Evolutionary conservation across 1,140 invertebrate genomes (phyloP).

Genomic region (Ceratina japonica): DNA sequence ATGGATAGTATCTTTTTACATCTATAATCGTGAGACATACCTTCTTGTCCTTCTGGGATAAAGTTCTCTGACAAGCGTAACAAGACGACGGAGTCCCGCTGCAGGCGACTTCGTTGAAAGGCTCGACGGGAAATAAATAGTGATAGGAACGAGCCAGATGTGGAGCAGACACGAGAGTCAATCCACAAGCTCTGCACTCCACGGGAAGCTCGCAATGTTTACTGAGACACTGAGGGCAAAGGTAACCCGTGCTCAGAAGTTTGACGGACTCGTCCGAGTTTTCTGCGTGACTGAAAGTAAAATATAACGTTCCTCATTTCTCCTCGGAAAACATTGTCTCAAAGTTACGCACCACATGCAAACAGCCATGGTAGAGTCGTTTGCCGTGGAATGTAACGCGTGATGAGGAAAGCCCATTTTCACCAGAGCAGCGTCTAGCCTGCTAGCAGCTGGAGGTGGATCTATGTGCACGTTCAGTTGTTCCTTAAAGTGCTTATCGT

Average conservation of each 20-base stretch:
- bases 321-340: not conserved
- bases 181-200: slow-evolving; percentile 96
- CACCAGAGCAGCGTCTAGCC: slow-evolving; percentile 90
- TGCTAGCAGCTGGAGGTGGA: slow-evolving; percentile 91
- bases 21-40: slow-evolving; percentile 71
- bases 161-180: slow-evolving; percentile 98
- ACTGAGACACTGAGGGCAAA: slow-evolving; percentile 97
- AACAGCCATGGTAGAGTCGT: slow-evolving; percentile 86
- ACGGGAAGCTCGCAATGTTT: slow-evolving; percentile 99
- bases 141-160: slow-evolving; percentile 98
- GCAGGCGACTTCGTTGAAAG: slow-evolving; percentile 87
- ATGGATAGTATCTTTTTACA: not conserved
- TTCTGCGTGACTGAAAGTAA: slow-evolving; percentile 87
- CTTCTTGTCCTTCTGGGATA: slow-evolving; percentile 86
- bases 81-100: slow-evolving; percentile 81
- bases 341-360: slow-evolving; percentile 90
- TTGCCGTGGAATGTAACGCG: slow-evolving; percentile 74
- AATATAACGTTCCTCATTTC: slow-evolving; percentile 1
- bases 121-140: slow-evolving; percentile 95
- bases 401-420: slow-evolving; percentile 96
- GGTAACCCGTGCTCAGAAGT: slow-evolving; percentile 89
- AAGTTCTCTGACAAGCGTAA: slow-evolving; percentile 86
- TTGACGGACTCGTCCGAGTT: slow-evolving; percentile 84
- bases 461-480: slow-evolving; percentile 88
- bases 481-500: slow-evolving; percentile 94